phyloP scores from a whole-genome alignment of 2,888 invertebrate genomes.

The Rhingia rostrata region DNA sequence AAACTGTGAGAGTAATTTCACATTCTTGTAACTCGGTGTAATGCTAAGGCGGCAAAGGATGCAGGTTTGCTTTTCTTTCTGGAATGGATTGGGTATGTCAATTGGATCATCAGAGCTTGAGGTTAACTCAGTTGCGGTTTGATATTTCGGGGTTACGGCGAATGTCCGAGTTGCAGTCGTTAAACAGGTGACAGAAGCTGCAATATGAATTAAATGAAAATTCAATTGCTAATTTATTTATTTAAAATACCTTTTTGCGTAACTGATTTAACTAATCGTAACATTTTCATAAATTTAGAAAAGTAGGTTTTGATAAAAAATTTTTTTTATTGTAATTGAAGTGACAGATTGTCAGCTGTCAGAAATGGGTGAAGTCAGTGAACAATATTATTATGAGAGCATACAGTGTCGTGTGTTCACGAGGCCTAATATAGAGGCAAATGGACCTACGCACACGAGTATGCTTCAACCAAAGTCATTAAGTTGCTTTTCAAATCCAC shows the following conservation, averaged over 20 bases:
- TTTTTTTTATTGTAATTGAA: background rate
- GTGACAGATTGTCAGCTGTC: slow-evolving; percentile 19
- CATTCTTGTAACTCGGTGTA: slow-evolving; percentile 95
- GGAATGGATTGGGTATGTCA: slow-evolving; percentile 91
- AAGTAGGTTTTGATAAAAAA: background rate
- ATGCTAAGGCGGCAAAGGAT: slow-evolving; percentile 92
- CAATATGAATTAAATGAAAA: slow-evolving; percentile 2
- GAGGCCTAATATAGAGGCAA: no score
- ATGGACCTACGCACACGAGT: no score
- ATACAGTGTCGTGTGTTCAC: background rate
- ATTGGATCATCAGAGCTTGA: slow-evolving; percentile 79
- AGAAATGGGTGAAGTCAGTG: slow-evolving; percentile 17
- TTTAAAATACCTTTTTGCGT: slow-evolving; percentile 26
- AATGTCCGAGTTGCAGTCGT: slow-evolving; percentile 8
- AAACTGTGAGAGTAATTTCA: slow-evolving; percentile 95
- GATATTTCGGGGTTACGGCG: slow-evolving; percentile 59
- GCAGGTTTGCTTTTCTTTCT: slow-evolving; percentile 88
- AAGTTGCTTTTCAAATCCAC: no score
- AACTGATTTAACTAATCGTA: slow-evolving; percentile 27
- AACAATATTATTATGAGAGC: background rate
- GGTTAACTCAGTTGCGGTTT: slow-evolving; percentile 13
- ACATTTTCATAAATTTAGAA: slow-evolving; percentile 33
- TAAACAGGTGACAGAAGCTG: slow-evolving; percentile 35
- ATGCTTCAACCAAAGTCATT: no score
- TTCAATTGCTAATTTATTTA: background rate